Conservation (phyloP, 2,113 vertebrate species). For the Syngnathoides biaculeatus region DNA sequence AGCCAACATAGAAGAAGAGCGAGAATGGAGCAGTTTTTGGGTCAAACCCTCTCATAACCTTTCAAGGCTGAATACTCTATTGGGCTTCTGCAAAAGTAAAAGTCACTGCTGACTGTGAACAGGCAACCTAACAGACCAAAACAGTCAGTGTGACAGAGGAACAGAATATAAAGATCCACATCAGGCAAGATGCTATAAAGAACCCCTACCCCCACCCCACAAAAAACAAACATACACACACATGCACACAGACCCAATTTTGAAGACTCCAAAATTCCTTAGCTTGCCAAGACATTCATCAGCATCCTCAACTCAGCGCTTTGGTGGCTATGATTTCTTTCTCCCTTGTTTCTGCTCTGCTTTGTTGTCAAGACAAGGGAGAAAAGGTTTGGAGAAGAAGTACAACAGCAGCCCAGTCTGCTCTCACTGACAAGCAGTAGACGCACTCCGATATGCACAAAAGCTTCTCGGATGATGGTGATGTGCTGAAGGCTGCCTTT, state of each 20-base stretch:
- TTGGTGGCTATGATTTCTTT: slow-evolving; percentile 52
- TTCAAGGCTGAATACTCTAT: slow-evolving; percentile 65
- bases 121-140: slow-evolving; percentile 66
- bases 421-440: slow-evolving; percentile 47
- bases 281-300: slow-evolving; percentile 45
- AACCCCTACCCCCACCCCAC: slow-evolving; percentile 4
- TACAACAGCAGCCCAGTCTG: slow-evolving; percentile 36
- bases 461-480: slow-evolving; percentile 53
- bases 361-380: slow-evolving; percentile 54
- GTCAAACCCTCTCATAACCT: slow-evolving; percentile 65
- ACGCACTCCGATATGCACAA: slow-evolving; percentile 49
- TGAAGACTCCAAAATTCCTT: slow-evolving; percentile 24
- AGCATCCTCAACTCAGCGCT: slow-evolving; percentile 34
- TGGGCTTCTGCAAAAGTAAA: slow-evolving; percentile 69
- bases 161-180: slow-evolving; percentile 34
- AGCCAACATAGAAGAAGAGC: slow-evolving; percentile 49
- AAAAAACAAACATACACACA: too few relatives aligned
- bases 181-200: slow-evolving; percentile 29
- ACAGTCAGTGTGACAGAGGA: slow-evolving; percentile 32
- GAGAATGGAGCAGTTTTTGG: slow-evolving; percentile 62
- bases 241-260: too few relatives aligned
- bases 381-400: slow-evolving; percentile 46
- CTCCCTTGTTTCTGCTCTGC: slow-evolving; percentile 29
- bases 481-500: slow-evolving; percentile 48
- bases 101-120: slow-evolving; percentile 62